phyloP scores from a whole-genome alignment of 1,140 invertebrate genomes.

The Holcopasites calliopsidis region DNA sequence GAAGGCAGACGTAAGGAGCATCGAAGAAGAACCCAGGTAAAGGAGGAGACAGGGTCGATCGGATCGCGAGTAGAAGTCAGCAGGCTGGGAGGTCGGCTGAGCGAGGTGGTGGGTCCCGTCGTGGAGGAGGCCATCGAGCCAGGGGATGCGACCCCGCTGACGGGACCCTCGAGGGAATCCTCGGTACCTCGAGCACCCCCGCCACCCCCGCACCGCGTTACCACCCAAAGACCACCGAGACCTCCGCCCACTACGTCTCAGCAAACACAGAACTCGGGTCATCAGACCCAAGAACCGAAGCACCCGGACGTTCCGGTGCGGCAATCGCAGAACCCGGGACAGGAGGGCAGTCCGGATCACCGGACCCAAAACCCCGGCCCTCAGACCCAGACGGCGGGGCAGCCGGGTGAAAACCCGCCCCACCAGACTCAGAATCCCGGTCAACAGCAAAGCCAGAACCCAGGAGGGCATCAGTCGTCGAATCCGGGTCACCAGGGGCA shows the following conservation, averaged over 20 bases:
- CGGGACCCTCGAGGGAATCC: slow-evolving; percentile 76
- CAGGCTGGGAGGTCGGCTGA: slow-evolving; percentile 80
- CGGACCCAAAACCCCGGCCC: slow-evolving; percentile 22
- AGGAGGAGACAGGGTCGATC: slow-evolving; percentile 48
- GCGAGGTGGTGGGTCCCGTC: slow-evolving; percentile 80
- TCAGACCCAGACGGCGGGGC: neutral
- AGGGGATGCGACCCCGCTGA: slow-evolving; percentile 79
- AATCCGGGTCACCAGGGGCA: slow-evolving; percentile 7
- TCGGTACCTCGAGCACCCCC: slow-evolving; percentile 64
- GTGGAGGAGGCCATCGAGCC: slow-evolving; percentile 80
- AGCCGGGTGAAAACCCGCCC: neutral
- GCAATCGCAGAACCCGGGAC: neutral
- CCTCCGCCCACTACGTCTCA: slow-evolving; percentile 60
- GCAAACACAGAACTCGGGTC: slow-evolving; percentile 33
- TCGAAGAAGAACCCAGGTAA: neutral
- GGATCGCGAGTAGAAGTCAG: slow-evolving; percentile 68
- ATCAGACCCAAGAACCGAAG: slow-evolving; percentile 18
- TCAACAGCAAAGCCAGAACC: neutral
- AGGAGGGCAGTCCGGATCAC: slow-evolving; percentile 14
- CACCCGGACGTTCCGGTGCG: slow-evolving; percentile 7
- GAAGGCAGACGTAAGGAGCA: neutral
- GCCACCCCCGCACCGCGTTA: slow-evolving; percentile 61
- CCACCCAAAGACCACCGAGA: slow-evolving; percentile 63
- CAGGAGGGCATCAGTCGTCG: too few relatives aligned
- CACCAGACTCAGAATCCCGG: slow-evolving; percentile 20